A percentile compares a stretch with the other conserved stretches of the same genome.
phyloP scores from a whole-genome alignment of 1,140 invertebrate genomes.

The Cataglyphis hispanica region DNA sequence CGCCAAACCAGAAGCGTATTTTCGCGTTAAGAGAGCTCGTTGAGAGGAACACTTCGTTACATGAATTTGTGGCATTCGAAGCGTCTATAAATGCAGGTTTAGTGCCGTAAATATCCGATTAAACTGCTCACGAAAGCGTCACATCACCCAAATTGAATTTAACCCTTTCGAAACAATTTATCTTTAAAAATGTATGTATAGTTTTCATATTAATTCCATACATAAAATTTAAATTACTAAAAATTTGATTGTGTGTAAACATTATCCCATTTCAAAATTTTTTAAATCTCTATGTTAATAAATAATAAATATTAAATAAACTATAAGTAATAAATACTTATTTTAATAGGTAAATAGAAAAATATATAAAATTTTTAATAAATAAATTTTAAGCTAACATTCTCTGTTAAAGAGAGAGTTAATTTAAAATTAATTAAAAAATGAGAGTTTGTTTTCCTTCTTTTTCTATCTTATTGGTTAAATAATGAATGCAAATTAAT shows the following conservation, averaged over 20 bases:
- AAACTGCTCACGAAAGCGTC: constrained; percentile 53
- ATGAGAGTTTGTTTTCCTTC: background rate
- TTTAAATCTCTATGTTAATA: background rate
- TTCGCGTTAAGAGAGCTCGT: constrained; percentile 63
- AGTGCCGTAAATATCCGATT: constrained; percentile 63
- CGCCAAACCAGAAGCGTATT: constrained; percentile 53
- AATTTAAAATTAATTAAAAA: background rate
- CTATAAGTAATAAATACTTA: too few species aligned
- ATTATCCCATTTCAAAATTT: background rate
- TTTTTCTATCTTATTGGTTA: background rate
- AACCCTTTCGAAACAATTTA: background rate
- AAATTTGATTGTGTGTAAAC: too few species aligned
- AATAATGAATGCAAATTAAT: background rate
- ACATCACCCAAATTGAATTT: constrained; percentile 28
- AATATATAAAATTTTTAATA: background rate
- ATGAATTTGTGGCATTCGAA: constrained; percentile 28
- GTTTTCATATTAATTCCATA: background rate
- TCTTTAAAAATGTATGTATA: background rate
- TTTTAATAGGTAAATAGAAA: too few species aligned
- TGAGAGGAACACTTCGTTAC: constrained; percentile 25
- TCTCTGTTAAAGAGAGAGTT: background rate
- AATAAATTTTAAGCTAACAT: background rate
- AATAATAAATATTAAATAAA: too few species aligned
- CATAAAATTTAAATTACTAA: too few species aligned
- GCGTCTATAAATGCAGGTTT: constrained; percentile 72